Conservation (phyloP, 2,113 vertebrate species). For the Hippocampus abdominalis region DNA sequence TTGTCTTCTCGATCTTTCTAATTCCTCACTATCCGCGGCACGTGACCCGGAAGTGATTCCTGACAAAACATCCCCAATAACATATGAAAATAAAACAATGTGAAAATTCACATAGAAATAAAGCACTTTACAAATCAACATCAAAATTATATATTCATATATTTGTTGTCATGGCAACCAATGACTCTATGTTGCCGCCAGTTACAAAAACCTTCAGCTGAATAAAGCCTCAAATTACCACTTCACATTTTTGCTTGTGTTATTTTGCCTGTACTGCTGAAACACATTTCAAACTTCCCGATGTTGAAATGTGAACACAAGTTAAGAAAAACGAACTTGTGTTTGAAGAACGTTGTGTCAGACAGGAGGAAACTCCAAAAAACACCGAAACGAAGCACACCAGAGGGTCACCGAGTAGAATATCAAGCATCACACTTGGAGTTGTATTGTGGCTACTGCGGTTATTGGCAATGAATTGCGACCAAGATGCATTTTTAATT, state of each 20-base stretch:
- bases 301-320: not conserved
- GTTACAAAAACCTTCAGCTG: slow-evolving; percentile 8
- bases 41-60: too few species aligned
- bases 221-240: slow-evolving; percentile 9
- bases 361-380: slow-evolving; percentile 5
- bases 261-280: slow-evolving; percentile 10
- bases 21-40: too few species aligned
- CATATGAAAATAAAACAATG: too few species aligned
- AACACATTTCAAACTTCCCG: not conserved
- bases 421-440: not conserved
- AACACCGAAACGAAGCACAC: slow-evolving; percentile 19
- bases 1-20: too few species aligned
- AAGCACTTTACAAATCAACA: too few species aligned
- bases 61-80: too few species aligned
- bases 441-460: not conserved
- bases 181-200: too few species aligned
- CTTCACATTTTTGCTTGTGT: not conserved
- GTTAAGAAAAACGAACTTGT: not conserved
- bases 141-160: too few species aligned
- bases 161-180: too few species aligned
- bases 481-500: not conserved
- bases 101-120: too few species aligned
- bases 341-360: slow-evolving; percentile 11
- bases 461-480: not conserved
- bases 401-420: slow-evolving; percentile 8